Conservation (phyloP, 2,113 vertebrate species). For the Lates calcarifer region DNA sequence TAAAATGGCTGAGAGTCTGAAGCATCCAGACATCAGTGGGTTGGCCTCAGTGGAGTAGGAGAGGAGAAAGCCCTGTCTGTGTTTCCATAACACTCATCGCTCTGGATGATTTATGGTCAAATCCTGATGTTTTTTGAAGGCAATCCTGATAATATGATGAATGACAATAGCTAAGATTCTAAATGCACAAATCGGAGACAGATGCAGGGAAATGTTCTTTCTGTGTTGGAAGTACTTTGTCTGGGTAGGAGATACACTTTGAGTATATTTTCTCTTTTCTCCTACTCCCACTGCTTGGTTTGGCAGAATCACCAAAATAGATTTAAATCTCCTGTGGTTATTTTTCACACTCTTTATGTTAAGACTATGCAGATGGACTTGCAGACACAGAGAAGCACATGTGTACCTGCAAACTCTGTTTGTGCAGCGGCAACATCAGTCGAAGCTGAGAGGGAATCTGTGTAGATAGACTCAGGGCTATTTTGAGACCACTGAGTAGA, state of each 20-base stretch:
- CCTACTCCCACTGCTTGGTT: constrained; percentile 6
- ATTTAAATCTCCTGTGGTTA: constrained; percentile 29
- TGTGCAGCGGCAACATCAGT: constrained; percentile 15
- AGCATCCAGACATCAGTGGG: constrained; percentile 33
- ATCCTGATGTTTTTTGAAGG: background rate
- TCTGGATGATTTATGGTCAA: constrained; percentile 15
- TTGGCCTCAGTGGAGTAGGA: constrained; percentile 7
- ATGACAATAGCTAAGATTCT: background rate
- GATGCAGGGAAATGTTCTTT: background rate
- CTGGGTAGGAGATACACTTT: background rate
- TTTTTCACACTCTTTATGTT: constrained; percentile 18
- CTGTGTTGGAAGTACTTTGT: background rate
- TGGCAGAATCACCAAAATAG: constrained; percentile 37
- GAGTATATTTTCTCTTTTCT: background rate
- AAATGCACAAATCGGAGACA: background rate
- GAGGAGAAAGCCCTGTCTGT: constrained; percentile 13
- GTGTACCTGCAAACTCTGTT: constrained; percentile 48
- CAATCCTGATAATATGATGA: background rate
- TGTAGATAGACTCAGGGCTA: constrained; percentile 24
- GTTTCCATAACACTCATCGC: background rate
- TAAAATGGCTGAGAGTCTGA: constrained; percentile 40
- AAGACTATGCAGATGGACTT: background rate
- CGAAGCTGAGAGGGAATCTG: constrained; percentile 14
- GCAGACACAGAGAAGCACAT: background rate
- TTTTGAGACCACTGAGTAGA: constrained; percentile 49